Percentiles rank a stretch among this genome's conserved stretches.
phyloP scores from a whole-genome alignment of 1,140 invertebrate genomes.

The Sycophila sp. region DNA sequence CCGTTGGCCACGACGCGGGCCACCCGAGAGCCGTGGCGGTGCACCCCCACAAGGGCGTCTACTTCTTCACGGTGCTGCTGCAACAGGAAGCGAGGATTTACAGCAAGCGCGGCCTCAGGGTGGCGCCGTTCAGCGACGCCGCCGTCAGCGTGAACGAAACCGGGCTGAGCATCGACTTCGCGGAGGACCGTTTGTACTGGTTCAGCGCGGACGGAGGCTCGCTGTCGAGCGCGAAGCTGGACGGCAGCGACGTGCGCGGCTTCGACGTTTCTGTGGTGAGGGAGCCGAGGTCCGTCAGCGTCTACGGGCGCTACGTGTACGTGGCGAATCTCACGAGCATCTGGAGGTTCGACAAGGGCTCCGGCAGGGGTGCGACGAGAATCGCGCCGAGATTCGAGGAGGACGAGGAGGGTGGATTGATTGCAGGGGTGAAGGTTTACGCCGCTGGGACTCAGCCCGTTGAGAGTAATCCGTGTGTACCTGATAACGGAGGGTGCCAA shows the following conservation, averaged over 20 bases:
- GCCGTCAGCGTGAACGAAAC: background rate
- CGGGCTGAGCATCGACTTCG: background rate
- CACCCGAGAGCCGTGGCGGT: background rate
- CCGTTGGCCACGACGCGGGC: background rate
- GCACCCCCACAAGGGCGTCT: background rate
- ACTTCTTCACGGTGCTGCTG: background rate
- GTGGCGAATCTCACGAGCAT: slow-evolving; percentile 7
- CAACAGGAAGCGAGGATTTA: background rate
- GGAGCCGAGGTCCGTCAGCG: background rate
- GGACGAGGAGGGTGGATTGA: background rate
- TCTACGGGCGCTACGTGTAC: background rate
- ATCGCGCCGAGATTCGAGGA: background rate
- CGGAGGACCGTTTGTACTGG: background rate
- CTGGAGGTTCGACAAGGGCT: slow-evolving; percentile 5
- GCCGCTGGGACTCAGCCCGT: background rate
- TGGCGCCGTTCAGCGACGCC: background rate
- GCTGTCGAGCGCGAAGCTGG: background rate
- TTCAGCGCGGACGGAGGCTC: background rate
- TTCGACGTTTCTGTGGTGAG: background rate
- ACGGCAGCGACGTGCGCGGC: background rate
- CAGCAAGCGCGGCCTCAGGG: background rate
- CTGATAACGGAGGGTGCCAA: slow-evolving; percentile 16
- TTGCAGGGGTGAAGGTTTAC: slow-evolving; percentile 4
- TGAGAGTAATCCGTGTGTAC: background rate
- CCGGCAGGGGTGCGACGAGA: background rate